These are phyloP conservation scores for Poecilia gillii DNA, from an alignment of 2,797 vertebrate genomes.

Conservation along the genomic window DNA sequence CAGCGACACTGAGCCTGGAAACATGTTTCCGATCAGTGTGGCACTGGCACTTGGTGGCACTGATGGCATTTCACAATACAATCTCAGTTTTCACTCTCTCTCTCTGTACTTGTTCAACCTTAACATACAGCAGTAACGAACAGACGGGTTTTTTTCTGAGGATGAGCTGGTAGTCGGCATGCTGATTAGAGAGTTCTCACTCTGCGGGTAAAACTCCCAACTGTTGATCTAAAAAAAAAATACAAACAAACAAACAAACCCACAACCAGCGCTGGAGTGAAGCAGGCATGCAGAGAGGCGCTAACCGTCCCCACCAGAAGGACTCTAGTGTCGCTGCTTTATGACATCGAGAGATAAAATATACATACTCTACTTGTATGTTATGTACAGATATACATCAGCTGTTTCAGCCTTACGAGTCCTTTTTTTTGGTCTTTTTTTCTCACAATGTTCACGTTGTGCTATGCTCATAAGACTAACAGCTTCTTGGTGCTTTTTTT, in stretches of 20 bases:
- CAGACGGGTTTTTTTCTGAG: not conserved
- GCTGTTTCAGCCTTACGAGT: slow-evolving; percentile 21
- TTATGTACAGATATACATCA: slow-evolving; percentile 89
- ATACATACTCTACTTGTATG: slow-evolving; percentile 88
- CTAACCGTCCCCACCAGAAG: not conserved
- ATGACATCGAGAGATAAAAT: slow-evolving; percentile 41
- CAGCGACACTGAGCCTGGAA: slow-evolving; percentile 9
- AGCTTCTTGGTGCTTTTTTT: slow-evolving; percentile 63
- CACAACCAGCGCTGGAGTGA: not conserved
- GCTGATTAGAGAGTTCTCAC: slow-evolving; percentile 83
- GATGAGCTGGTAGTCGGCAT: slow-evolving; percentile 43
- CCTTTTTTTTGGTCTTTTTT: slow-evolving; percentile 15
- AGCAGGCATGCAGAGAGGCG: slow-evolving; percentile 78
- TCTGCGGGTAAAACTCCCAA: slow-evolving; percentile 82
- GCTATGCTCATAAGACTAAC: slow-evolving; percentile 66
- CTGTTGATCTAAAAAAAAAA: slow-evolving; percentile 54
- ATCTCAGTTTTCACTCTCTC: not conserved
- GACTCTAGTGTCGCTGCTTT: slow-evolving; percentile 79
- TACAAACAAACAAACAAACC: not conserved
- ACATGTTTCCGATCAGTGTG: slow-evolving; percentile 21
- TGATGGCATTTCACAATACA: slow-evolving; percentile 47
- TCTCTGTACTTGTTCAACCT: slow-evolving; percentile 29
- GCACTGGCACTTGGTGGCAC: slow-evolving; percentile 61
- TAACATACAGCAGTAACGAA: not conserved
- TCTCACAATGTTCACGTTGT: slow-evolving; percentile 52